A percentile compares a stretch with the other conserved stretches of the same genome.
Conservation (phyloP, 2,888 invertebrate genomes). For the Thymelicus lineola region DNA sequence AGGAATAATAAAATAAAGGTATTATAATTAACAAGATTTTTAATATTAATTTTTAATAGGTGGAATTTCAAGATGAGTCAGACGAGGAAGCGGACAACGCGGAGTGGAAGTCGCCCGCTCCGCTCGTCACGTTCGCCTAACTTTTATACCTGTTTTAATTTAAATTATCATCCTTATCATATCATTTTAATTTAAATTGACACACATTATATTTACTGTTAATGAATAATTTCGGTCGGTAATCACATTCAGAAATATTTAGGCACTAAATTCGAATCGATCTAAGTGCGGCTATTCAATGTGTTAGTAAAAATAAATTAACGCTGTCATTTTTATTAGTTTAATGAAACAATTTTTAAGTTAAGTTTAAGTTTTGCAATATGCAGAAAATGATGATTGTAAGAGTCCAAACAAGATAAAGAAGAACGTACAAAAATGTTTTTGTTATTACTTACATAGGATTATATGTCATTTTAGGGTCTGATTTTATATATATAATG, state of each 20-base stretch:
- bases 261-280: not conserved
- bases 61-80: constrained; percentile 73
- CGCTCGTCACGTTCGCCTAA: constrained; percentile 74
- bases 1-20: too few relatives aligned
- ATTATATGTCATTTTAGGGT: not conserved
- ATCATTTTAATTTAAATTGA: not conserved
- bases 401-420: not conserved
- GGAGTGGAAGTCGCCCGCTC: constrained; percentile 69
- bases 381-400: not conserved
- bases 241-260: too few relatives aligned
- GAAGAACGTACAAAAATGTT: not conserved
- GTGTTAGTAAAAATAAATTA: too few relatives aligned
- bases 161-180: not conserved
- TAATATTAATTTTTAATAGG: constrained; percentile 52
- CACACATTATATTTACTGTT: not conserved
- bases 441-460: not conserved
- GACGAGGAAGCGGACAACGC: constrained; percentile 71
- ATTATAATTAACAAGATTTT: too few relatives aligned
- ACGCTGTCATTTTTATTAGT: not conserved
- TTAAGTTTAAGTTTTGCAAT: not conserved
- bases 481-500: not conserved
- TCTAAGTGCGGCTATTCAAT: not conserved
- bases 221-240: too few relatives aligned
- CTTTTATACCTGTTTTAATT: constrained; percentile 1
- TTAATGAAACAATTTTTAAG: not conserved